Evolutionary conservation across 2,113 vertebrate genomes (phyloP).

Genomic region (Fulmarus glacialis): DNA sequence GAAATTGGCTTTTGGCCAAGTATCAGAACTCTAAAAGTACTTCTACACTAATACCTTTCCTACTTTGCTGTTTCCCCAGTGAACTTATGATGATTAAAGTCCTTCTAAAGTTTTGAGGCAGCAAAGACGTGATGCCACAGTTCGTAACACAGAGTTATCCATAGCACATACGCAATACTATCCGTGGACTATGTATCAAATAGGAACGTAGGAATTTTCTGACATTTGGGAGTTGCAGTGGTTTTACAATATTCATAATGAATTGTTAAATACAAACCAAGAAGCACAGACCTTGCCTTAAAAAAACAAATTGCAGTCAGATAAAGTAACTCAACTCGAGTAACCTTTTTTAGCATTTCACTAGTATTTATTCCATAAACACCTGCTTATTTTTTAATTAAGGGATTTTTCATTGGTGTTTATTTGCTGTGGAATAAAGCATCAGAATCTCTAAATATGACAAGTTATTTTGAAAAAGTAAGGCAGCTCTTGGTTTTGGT

Average conservation of each 20-base stretch:
- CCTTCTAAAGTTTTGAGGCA: background rate
- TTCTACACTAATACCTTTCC: background rate
- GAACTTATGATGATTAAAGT: background rate
- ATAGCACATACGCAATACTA: background rate
- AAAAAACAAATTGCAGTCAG: background rate
- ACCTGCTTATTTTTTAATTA: background rate
- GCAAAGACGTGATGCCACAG: background rate
- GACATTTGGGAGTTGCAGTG: background rate
- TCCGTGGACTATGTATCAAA: background rate
- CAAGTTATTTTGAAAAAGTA: background rate
- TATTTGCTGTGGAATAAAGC: background rate
- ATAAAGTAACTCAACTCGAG: background rate
- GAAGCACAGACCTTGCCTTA: background rate
- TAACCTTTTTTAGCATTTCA: background rate
- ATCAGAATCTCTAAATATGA: background rate
- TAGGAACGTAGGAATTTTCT: accelerated
- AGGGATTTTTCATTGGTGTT: background rate
- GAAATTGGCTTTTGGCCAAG: background rate
- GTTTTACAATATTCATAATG: background rate
- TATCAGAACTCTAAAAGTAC: background rate
- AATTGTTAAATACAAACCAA: background rate
- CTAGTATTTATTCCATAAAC: background rate
- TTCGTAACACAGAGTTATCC: background rate
- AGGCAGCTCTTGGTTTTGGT: background rate
- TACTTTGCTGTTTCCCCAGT: background rate